Base-by-base conservation (phyloP, 2,797 vertebrate species). In the Scleropages formosus region DNA sequence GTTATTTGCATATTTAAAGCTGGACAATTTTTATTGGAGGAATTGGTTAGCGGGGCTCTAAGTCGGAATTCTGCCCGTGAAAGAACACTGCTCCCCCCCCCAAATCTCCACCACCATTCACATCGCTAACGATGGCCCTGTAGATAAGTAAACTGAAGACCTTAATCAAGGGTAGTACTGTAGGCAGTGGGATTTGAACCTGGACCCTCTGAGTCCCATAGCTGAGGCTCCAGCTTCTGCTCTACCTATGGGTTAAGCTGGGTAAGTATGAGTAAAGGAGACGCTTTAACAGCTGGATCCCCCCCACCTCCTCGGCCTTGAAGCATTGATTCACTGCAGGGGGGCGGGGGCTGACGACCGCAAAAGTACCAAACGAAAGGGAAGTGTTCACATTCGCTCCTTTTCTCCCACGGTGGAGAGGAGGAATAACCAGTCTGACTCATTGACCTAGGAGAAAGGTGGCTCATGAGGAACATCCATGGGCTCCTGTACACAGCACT, bases 311-410 rank as follows among this genome's bases (percentile, higher is more conserved):
- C 13, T 70, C 8, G 46, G n/a, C 67, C 67, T 70, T 70, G 67
- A 26, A 46, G 49, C n/a, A 9, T 46, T 70, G 67, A 70, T 70
- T 70, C 67, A 53, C 31, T 26, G 20, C 47, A 12, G 20, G 44
- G 44, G 26, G 49, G 6, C 64, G 66, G 15, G 49, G 46, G 22
- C 12, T 18, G 53, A 56, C 18, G 53, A 9, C 11, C 53, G 9
- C 56, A 18, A 10, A 49, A 12, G 53, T 3, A 22, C 47, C 53
- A 53, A 51, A 51, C 63, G 49, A 49, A 24, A 68, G 46, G n/a
- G 12, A 11, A 13, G 12, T 1, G 9, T 11, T 56, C 18, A 56
- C 18, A 53, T 53, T 2, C 11, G 53, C 12, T 44, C 49, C 18
- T 51, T 39, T 6, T 39, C n/a, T 47, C 69, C 66, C 24, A 44